Evolutionary conservation across 64 coral and sea anemone species (phyloP), one percentile per base, ranked within the genome.

Genomic region (Catalaphyllia jardinei): DNA sequence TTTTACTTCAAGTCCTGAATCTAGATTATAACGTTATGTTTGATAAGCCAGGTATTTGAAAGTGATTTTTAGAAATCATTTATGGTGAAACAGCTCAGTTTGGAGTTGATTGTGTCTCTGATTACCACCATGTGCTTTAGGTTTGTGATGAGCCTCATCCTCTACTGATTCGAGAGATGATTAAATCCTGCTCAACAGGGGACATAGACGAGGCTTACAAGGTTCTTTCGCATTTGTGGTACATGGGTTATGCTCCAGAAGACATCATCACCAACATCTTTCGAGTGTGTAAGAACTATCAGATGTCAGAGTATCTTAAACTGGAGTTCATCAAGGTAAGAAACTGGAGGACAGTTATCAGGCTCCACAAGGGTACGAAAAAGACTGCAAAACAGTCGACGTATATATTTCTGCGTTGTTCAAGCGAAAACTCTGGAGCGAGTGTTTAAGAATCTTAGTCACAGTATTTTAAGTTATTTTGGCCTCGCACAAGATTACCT

Each of bases 141-240:
- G 97, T 99, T 35, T 99, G 97, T 39, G 97, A 99, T 54, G 97
- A 99, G 60, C 97, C 97, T 10, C 97, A 99, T 71, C 97, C 97
- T 54, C 77, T 99, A 11, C 62, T 99, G 4, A 93, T 99, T 25
- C 92, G 92, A 64, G 97, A 99, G 78, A 99, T 99, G 97, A 90
- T 99, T 16, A 91, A 93, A 49, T 93, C 88, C 62, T 99, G 97
- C 46, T 89, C 97, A 49, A 86, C 31, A 61, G 97, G 97, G 14
- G 93, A 95, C 10, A 93, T 99, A 16, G 97, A 99, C 71, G 94
- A 95, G 29, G 97, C 97, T 0, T 99, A 95, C 64, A 99, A 99
- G 42, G 89, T 92, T 20, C 91, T 99, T n/a, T 92, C 97, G 20
- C 93, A 99, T 71, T 88, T 95, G 1, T 99, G 97, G 97, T 85